Base-by-base conservation (phyloP, 2,888 invertebrate genomes). In the Polymixis flavicincta region DNA sequence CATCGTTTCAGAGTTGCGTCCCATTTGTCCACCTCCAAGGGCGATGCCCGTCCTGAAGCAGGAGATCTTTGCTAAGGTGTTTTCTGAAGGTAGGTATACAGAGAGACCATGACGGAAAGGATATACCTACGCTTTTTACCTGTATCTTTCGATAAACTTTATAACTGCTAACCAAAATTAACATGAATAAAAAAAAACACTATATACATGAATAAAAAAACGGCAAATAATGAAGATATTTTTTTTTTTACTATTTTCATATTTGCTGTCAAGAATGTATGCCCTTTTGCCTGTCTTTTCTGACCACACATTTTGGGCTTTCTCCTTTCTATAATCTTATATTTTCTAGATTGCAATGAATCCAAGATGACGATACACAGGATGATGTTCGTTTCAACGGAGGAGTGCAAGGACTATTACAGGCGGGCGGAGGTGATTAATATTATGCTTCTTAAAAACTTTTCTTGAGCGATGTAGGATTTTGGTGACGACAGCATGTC, bases 1-100 rank as follows among this genome's bases (percentile, higher is more conserved):
- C 13, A n/a, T 32, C n/a, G 55, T 69, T 70, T 54, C 85, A 88
- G 89, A 76, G 13, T 65, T 89, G 22, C 71, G 80, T 1, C 92
- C 92, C 7, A 91, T 93, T 66, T 92, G 92, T 64, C 79, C 86
- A 7, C 92, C 92, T 32, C 89, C 92, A 22, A 67, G 8, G 4
- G 14, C 17, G 1, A 22, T 66, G 0, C 63, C 80, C 64, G 83
- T 86, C 19, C 71, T 74, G n/a, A 68, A 87, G 37, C 81, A 85
- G 0, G 9, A 67, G 0, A 83, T 90, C 52, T 90, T 59, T 57
- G 89, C 90, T 0, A 87, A 90, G 85, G 84, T 85, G 9, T 45
- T 84, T 32, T 75, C 90, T 5, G 72, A 81, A 7, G 70, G 90
- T 90, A 84, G 74, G 80, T 80, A 65, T 17, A 60, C 42, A 17